Evolutionary conservation across 2,888 invertebrate species (phyloP).

Genomic region (Lomographa bimaculata): DNA sequence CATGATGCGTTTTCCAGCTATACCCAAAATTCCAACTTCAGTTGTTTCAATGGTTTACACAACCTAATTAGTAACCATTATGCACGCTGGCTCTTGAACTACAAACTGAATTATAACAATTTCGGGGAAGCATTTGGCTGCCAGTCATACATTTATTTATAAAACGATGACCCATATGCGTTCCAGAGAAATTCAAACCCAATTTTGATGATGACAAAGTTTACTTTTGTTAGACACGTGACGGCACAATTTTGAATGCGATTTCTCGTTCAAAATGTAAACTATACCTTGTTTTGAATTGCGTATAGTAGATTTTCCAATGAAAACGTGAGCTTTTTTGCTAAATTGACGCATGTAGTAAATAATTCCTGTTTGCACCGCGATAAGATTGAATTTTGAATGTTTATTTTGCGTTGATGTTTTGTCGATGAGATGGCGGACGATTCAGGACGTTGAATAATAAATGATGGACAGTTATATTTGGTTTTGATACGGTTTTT

Average conservation of each 20-base stretch:
- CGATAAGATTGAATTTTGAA: neutral
- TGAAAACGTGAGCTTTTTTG: constrained; percentile 1
- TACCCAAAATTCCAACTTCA: no score
- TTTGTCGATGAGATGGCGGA: constrained; percentile 8
- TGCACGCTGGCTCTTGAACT: constrained; percentile 9
- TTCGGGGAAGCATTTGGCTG: constrained; percentile 24
- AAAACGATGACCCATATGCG: constrained; percentile 24
- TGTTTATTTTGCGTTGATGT: constrained; percentile 4
- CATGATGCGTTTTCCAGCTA: no score
- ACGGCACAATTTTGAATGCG: neutral
- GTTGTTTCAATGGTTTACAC: no score
- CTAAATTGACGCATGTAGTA: constrained; percentile 1
- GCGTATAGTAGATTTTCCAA: neutral
- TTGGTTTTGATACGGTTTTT: constrained; percentile 15
- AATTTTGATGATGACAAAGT: constrained; percentile 1
- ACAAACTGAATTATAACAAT: constrained; percentile 23
- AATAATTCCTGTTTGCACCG: neutral
- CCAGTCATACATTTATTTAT: constrained; percentile 29
- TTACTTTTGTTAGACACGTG: constrained; percentile 2
- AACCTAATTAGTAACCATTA: constrained; percentile 15
- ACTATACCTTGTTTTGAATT: constrained; percentile 1
- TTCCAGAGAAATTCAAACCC: constrained; percentile 5
- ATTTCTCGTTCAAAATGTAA: neutral
- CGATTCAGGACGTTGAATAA: constrained; percentile 15
- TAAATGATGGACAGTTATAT: constrained; percentile 17